Conservation (phyloP, 2,797 vertebrate species). For the Chloroceryle amazona region DNA sequence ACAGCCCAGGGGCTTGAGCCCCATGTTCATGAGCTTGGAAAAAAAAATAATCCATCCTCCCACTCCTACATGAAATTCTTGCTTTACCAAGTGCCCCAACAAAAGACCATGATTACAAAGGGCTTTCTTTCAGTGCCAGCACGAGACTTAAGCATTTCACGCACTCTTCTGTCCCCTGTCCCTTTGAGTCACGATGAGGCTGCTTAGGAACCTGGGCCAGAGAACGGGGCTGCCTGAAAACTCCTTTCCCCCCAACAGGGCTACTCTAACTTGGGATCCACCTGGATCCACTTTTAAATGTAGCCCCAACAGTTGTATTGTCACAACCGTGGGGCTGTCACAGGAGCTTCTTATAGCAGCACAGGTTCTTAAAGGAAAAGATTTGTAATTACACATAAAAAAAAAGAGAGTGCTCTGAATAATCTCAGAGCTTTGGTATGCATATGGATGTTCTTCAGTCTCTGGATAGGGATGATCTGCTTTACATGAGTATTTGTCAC, state of each 20-base stretch:
- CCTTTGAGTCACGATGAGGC: accelerated
- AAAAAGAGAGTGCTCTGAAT: slow-evolving; percentile 37
- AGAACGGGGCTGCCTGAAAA: background rate
- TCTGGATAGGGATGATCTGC: slow-evolving; percentile 66
- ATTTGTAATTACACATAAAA: slow-evolving; percentile 52
- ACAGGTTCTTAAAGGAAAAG: slow-evolving; percentile 13
- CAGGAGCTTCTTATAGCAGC: background rate
- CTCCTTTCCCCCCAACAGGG: background rate
- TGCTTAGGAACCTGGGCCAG: background rate
- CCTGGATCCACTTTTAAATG: background rate
- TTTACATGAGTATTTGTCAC: slow-evolving; percentile 64
- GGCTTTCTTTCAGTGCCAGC: background rate
- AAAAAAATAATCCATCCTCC: background rate
- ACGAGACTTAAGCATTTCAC: background rate
- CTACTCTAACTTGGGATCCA: background rate
- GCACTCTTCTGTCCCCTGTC: background rate
- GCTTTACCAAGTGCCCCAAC: background rate
- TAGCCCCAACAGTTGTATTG: background rate
- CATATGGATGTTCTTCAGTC: slow-evolving; percentile 61
- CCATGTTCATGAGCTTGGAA: background rate
- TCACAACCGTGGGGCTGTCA: background rate
- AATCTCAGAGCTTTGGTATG: slow-evolving; percentile 51
- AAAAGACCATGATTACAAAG: background rate
- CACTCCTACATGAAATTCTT: background rate
- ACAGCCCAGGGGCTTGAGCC: background rate